Base-by-base conservation (phyloP, 2,888 invertebrate genomes). In the Dryobotodes eremita region DNA sequence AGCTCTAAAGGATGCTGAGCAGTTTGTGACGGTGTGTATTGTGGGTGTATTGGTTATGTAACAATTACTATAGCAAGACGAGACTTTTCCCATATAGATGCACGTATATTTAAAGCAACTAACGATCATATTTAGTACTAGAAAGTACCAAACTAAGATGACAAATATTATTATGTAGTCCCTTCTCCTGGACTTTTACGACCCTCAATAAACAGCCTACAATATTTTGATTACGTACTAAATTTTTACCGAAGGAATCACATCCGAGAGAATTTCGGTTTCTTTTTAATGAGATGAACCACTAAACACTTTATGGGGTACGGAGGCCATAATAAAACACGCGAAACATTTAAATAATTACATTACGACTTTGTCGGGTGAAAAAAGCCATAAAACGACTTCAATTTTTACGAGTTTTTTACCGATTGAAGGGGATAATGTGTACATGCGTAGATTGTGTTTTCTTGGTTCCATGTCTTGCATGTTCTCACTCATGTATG, bases 311-410 rank as follows among this genome's bases (percentile, higher is more conserved):
- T 88, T 89, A 88, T 82, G 80, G 80, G 66, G 75, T 77, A 85
- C 88, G 73, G 85, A 48, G 86, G 83, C 76, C 57, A 74, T 82
- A 82, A 88, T 88, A 89, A 89, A 88, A 86, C 87, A 89, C 82
- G 89, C 88, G 87, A 89, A 88, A 89, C 89, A 88, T 88, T 89
- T 80, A 89, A 86, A 88, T 88, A 89, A 88, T 89, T 88, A 86
- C 88, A 85, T 88, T 86, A 89, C 84, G 85, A 88, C 83, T 88
- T 86, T 77, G 86, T 84, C 81, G 89, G 87, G 65, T 75, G 77
- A 77, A 79, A 76, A 85, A 82, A 75, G 82, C 70, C 23, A 71
- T 86, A 86, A 86, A 85, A 86, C 66, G 80, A 72, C 77, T 87
- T 84, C 66, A 80, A 87, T 83, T 87, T 87, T 89, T 83, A 87